A percentile compares a stretch with the other conserved stretches of the same genome.
These are phyloP conservation scores for Austrolebias charrua DNA, from an alignment of 2,797 vertebrate species.

Conservation along the genomic window DNA sequence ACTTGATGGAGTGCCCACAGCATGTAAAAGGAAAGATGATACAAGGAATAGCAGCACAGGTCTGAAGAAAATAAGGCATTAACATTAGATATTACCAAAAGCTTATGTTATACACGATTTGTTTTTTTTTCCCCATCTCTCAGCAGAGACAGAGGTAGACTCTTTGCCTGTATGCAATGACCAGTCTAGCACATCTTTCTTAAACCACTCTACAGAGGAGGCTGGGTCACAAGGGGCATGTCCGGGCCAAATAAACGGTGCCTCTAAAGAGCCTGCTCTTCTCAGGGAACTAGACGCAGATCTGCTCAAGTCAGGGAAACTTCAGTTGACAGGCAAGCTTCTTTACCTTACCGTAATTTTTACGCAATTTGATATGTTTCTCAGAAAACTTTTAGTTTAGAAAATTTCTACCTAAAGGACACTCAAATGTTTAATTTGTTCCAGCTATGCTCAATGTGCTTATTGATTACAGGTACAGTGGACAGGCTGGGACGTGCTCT, in stretches of 20 bases:
- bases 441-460: too few species aligned
- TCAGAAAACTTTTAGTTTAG: too few species aligned
- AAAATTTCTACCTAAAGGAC: too few species aligned
- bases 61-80: constrained; percentile 27
- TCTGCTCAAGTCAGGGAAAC: constrained; percentile 77
- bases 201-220: constrained; percentile 62
- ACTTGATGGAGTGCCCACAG: constrained; percentile 31
- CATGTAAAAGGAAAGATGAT: constrained; percentile 32
- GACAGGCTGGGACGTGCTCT: constrained; percentile 79
- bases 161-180: constrained; percentile 49
- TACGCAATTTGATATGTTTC: background rate
- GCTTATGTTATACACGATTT: background rate
- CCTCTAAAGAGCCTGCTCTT: constrained; percentile 51
- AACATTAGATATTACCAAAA: background rate
- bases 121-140: constrained; percentile 20
- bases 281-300: constrained; percentile 73
- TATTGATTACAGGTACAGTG: constrained; percentile 70
- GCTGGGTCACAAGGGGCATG: constrained; percentile 22
- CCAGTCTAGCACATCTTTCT: constrained; percentile 52
- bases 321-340: constrained; percentile 75
- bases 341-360: background rate
- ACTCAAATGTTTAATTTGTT: too few species aligned
- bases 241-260: constrained; percentile 54
- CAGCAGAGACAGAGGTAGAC: constrained; percentile 52
- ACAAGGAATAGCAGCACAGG: constrained; percentile 51